Base-by-base conservation (phyloP, 2,113 vertebrate genomes). In the Sphaerodactylus townsendi region DNA sequence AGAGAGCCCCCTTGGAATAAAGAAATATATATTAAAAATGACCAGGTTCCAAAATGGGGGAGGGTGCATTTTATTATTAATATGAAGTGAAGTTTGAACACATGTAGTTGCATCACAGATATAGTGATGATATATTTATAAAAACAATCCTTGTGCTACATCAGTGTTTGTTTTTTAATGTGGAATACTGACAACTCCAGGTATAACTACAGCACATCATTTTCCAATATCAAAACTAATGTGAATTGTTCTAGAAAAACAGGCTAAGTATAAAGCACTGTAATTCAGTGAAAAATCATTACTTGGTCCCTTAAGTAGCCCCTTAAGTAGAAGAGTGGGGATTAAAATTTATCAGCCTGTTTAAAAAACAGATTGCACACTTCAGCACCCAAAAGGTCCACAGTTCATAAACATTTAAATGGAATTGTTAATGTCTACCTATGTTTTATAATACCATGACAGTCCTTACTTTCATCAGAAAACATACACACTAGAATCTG, bases 301-400 rank as follows among this genome's bases (percentile, higher is more conserved):
- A 95, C 90, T 94, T 89, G 88, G 90, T 95, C 95, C 94, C 95
- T 95, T 94, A 95, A 96, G 95, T 95, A 94, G 93, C 89, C 90
- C 86, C 94, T 93, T 90, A 96, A 96, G 93, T 93, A 92, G 92
- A 85, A 30, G 25, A 48, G 84, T 65, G 68, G 21, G 71, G 86
- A 82, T 62, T 37, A 81, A 90, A 94, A 93, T 92, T 89, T 77
- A 91, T 84, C 83, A 93, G 80, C 77, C 87, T 30, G 86, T 56
- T 86, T 78, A 53, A 90, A 50, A 88, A 93, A 94, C 92, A 95
- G 87, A 93, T 65, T 81, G 77, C 37, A 90, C 0, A 62, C 89
- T 93, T 93, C 90, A 91, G 75, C 82, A 89, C 82, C 88, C 85
- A 86, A 91, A 86, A 95, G 90, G 87, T 83, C 73, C 64, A 33